Percentiles rank a stretch among this genome's conserved stretches.
phyloP scores from a whole-genome alignment of 2,113 vertebrate species.

The Myotis davidii region DNA sequence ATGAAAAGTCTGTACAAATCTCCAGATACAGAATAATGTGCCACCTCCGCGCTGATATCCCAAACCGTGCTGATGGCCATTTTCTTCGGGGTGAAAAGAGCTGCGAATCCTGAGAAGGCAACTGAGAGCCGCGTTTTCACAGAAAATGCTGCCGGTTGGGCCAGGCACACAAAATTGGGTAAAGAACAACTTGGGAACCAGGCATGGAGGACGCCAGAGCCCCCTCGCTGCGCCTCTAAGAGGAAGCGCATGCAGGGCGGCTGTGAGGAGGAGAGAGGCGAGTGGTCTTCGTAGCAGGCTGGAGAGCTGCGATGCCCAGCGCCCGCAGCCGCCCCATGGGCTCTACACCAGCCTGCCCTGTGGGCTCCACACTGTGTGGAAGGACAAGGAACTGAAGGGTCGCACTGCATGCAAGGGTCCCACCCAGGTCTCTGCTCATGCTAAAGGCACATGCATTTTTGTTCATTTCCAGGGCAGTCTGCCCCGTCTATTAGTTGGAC shows the following conservation, averaged over 20 bases:
- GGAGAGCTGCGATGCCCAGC: background rate
- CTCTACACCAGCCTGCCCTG: background rate
- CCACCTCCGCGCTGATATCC: background rate
- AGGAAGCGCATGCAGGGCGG: background rate
- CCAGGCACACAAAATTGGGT: rapidly evolving
- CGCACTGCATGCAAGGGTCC: rapidly evolving
- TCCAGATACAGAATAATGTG: background rate
- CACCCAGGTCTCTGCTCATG: background rate
- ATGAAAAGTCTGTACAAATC: background rate
- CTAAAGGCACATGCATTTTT: background rate
- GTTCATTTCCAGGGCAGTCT: rapidly evolving
- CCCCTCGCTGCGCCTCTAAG: rapidly evolving
- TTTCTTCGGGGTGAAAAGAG: background rate
- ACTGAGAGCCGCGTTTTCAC: background rate
- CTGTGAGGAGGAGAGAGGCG: background rate
- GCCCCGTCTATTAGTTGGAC: background rate
- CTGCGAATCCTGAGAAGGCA: background rate
- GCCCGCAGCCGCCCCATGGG: no score
- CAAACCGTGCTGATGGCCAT: background rate
- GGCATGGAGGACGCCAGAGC: no score
- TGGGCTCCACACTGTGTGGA: rapidly evolving
- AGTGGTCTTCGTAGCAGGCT: background rate
- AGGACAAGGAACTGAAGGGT: background rate
- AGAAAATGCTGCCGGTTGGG: background rate
- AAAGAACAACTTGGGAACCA: background rate